Evolutionary conservation across 1,140 invertebrate genomes (phyloP).

Genomic region (Ectropis grisescens): DNA sequence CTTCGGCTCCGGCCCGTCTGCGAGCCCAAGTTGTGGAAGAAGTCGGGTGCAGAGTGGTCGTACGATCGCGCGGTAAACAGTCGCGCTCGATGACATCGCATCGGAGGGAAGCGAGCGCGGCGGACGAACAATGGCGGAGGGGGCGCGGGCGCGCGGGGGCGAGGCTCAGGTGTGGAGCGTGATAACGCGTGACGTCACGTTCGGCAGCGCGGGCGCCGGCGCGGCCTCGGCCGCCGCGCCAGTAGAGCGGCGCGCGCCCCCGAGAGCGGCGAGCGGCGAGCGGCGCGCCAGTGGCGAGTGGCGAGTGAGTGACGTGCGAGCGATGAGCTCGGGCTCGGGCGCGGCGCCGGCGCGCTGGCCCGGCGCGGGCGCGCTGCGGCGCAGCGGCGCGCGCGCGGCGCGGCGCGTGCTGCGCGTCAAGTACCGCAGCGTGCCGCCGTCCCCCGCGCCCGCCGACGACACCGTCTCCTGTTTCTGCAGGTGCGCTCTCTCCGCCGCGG

Average conservation of each 20-base stretch:
- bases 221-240: slow-evolving; percentile 18
- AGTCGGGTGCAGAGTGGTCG: background rate
- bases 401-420: slow-evolving; percentile 60
- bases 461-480: slow-evolving; percentile 83
- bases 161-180: slow-evolving; percentile 20
- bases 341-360: slow-evolving; percentile 35
- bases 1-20: no score
- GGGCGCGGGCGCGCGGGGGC: slow-evolving; percentile 12
- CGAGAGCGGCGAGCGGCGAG: slow-evolving; percentile 19
- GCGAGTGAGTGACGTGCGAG: slow-evolving; percentile 13
- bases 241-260: slow-evolving; percentile 31
- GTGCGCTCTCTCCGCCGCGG: slow-evolving; percentile 45
- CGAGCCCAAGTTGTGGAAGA: no score
- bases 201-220: slow-evolving; percentile 15
- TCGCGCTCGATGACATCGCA: slow-evolving; percentile 6
- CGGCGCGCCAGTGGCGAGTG: slow-evolving; percentile 9
- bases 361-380: slow-evolving; percentile 49
- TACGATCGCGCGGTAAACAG: slow-evolving; percentile 1
- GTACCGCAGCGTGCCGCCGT: slow-evolving; percentile 48
- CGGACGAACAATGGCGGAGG: no score
- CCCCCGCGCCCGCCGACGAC: slow-evolving; percentile 66
- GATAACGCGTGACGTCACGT: slow-evolving; percentile 32
- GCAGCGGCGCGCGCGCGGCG: slow-evolving; percentile 42
- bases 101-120: slow-evolving; percentile 11
- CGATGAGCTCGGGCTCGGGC: slow-evolving; percentile 31